Evolutionary conservation across 2,113 vertebrate genomes (phyloP).

Genomic region (Corythornis vintsioides): DNA sequence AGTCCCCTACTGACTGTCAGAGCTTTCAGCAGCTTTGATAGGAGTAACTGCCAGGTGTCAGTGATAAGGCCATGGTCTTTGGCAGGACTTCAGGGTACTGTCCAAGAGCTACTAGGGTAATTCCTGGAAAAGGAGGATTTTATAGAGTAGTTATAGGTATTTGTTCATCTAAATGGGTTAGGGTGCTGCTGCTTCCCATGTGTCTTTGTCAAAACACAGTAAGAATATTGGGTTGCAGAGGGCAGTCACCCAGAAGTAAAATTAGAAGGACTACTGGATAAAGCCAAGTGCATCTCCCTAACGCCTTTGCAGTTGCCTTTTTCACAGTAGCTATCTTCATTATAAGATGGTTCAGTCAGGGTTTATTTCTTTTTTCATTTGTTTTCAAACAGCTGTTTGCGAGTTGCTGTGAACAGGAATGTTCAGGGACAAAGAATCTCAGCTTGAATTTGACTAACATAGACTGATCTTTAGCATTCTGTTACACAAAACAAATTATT

Average conservation of each 20-base stretch:
- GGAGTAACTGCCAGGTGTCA: not conserved
- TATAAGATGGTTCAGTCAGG: not conserved
- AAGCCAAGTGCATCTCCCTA: not conserved
- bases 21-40: not conserved
- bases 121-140: slow-evolving; percentile 22
- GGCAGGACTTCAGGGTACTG: not conserved
- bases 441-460: not conserved
- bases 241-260: not conserved
- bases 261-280: not conserved
- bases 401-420: not conserved
- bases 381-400: not conserved
- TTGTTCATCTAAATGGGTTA: not conserved
- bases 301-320: not conserved
- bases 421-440: not conserved
- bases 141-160: not conserved
- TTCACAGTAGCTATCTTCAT: not conserved
- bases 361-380: not conserved
- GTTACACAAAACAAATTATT: not conserved
- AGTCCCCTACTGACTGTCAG: not conserved
- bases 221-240: not conserved
- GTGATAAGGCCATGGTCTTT: not conserved
- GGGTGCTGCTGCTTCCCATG: not conserved
- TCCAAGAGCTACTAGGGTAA: not conserved
- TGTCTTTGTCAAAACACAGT: not conserved
- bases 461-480: not conserved